Conservation (phyloP, 2,888 invertebrate genomes). For the Heliconius hortense region DNA sequence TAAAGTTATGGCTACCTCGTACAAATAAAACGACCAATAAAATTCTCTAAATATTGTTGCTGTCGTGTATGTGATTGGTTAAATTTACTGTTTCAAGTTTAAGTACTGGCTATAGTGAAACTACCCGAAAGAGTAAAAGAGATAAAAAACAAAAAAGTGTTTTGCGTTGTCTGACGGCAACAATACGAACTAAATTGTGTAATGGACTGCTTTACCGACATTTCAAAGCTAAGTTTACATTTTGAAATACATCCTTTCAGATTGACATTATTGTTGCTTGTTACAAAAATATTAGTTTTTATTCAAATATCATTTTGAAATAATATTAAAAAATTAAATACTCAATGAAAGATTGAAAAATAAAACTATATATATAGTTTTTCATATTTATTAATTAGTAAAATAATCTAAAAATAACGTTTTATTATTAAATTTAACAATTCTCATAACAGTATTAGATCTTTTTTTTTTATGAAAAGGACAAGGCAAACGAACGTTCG, state of each 20-base stretch:
- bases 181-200: slow-evolving; percentile 31
- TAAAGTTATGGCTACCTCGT: slow-evolving; percentile 48
- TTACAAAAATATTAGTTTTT: neutral
- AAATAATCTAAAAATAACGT: too few relatives aligned
- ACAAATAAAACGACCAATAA: slow-evolving; percentile 51
- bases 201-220: slow-evolving; percentile 49
- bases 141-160: slow-evolving; percentile 36
- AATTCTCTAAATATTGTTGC: slow-evolving; percentile 45
- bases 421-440: too few relatives aligned
- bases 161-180: slow-evolving; percentile 38
- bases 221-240: slow-evolving; percentile 23
- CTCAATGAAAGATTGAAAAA: too few relatives aligned
- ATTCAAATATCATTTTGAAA: neutral
- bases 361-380: too few relatives aligned
- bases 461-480: too few relatives aligned
- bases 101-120: slow-evolving; percentile 40
- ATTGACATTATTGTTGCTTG: neutral
- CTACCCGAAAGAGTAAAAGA: slow-evolving; percentile 37
- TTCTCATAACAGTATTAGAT: too few relatives aligned
- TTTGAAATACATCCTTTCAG: neutral
- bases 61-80: slow-evolving; percentile 49
- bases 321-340: neutral
- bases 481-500: too few relatives aligned
- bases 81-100: slow-evolving; percentile 46
- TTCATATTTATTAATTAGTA: too few relatives aligned